Base-by-base conservation (phyloP, 2,888 invertebrate species). In the Apamea epomidion region DNA sequence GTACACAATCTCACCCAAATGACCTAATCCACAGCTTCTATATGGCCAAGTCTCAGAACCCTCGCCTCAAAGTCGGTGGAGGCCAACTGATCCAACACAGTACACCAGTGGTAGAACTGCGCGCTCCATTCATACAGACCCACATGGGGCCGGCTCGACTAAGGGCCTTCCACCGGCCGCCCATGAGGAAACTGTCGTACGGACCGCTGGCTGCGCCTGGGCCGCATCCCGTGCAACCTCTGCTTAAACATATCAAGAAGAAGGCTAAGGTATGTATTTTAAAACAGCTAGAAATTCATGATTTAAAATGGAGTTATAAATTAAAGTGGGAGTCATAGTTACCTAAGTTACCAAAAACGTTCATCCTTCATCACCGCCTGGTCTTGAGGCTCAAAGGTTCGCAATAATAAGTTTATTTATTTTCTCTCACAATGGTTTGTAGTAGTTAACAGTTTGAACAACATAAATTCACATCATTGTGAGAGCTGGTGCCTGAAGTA, bases 1-100 rank as follows among this genome's bases (percentile, higher is more conserved):
- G 29, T 54, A 45, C 6, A 21, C 60, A 42, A 42, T 45, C 29
- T 29, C 0, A 48, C 1, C 21, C 2, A 25, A 42, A 45, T 69
- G 0, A 12, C 14, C 18, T 58, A 16, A 37, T 60, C 70, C 29
- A 14, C 95, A 99, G 99, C 76, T 99, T 97, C 94, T 99, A 99
- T 94, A 98, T 98, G 96, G 98, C 99, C 0, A 98, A 99, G 91
- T 98, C 99, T 0, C 98, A 99, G 18, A 98, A 98, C 18, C 96
- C 98, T 29, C 97, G 98, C 48, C 97, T 99, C 0, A 98, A 99
- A 95, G 98, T 99, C 7, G 99, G 99, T 18, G 99, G 99, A 3
- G 99, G 98, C 0, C 99, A 99, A 94, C 97, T 99, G 6, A 99
- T 99, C 81, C 99, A 99, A 94, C 99, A 99, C 96, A 99, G 99